Conservation (phyloP, 2,113 vertebrate genomes). For the Alosa alosa region DNA sequence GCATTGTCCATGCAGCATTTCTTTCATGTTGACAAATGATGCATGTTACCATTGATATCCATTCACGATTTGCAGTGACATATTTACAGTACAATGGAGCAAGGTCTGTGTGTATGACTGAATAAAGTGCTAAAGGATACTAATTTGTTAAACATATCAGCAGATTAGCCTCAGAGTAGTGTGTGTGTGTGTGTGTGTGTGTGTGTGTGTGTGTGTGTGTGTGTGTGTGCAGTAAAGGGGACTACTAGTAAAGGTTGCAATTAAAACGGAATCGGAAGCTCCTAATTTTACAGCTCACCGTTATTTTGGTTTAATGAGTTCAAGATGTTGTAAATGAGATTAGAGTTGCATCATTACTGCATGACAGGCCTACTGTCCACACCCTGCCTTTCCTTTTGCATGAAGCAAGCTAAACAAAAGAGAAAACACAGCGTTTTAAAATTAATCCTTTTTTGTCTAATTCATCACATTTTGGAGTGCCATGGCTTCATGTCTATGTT, state of each 20-base stretch:
- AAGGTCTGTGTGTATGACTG: neutral
- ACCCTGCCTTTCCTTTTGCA: neutral
- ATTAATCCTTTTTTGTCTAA: too few species aligned
- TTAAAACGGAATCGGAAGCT: neutral
- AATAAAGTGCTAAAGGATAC: neutral
- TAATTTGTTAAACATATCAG: neutral
- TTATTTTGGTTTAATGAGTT: neutral
- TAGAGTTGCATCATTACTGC: neutral
- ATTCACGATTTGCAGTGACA: neutral
- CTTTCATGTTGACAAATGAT: neutral
- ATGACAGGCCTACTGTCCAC: neutral
- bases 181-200: neutral
- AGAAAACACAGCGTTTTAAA: too few species aligned
- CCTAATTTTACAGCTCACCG: neutral
- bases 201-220: neutral
- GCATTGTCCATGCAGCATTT: neutral
- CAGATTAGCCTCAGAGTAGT: neutral
- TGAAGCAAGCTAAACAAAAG: neutral
- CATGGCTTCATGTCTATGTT: neutral
- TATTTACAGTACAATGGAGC: neutral
- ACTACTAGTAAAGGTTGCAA: neutral
- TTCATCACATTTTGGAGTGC: neutral
- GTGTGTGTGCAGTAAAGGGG: neutral
- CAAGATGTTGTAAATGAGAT: neutral
- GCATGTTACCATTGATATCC: neutral